phyloP scores from a whole-genome alignment of 2,888 invertebrate species.

The Petrolisthes manimaculis region DNA sequence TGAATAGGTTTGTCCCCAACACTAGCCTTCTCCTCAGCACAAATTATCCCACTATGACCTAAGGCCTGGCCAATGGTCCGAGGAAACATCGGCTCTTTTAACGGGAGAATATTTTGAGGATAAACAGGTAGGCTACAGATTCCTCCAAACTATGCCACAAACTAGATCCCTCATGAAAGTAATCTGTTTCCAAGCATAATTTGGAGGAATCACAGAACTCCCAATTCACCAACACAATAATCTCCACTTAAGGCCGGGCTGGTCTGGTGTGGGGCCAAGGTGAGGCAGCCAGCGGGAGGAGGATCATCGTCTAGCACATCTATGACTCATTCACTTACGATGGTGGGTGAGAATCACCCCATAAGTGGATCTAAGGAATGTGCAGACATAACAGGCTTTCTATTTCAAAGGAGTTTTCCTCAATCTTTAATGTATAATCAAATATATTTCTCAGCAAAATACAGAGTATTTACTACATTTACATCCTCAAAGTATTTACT shows the following conservation, averaged over 20 bases:
- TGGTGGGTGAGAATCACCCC: conserved; percentile 62
- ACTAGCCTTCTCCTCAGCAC: conserved; percentile 12
- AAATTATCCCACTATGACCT: too few relatives aligned
- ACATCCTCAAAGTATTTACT: background rate
- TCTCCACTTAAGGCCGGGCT: background rate
- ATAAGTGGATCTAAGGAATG: conserved; percentile 66
- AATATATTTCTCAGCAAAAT: background rate
- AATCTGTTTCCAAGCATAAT: too few relatives aligned
- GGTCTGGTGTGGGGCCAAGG: conserved; percentile 10
- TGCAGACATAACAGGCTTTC: conserved; percentile 26
- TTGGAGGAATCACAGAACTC: too few relatives aligned
- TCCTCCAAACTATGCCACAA: too few relatives aligned
- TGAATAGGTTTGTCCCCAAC: conserved; percentile 10
- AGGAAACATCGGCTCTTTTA: too few relatives aligned
- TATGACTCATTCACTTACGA: conserved; percentile 66
- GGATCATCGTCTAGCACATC: conserved; percentile 66
- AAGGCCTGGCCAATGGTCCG: too few relatives aligned
- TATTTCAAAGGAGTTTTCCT: background rate
- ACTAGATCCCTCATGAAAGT: too few relatives aligned
- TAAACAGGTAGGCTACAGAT: too few relatives aligned
- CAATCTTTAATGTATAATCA: background rate
- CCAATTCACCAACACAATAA: too few relatives aligned
- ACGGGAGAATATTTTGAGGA: too few relatives aligned
- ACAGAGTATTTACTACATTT: background rate
- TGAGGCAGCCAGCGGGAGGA: conserved; percentile 40